These are phyloP conservation scores for Pterobdella sp. DNA, from an alignment of 2,888 invertebrate genomes.

Conservation along the genomic window DNA sequence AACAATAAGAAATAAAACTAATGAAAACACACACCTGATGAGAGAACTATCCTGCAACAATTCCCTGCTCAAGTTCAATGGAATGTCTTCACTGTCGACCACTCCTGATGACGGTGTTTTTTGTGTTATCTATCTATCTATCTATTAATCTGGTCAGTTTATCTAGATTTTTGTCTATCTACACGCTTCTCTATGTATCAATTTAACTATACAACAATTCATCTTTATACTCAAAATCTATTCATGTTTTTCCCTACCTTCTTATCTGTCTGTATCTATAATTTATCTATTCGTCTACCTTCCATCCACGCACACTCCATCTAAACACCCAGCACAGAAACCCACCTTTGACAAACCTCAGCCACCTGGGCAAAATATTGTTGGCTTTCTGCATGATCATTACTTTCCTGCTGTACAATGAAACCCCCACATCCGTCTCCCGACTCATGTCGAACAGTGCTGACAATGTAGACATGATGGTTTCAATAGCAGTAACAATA, in stretches of 20 bases:
- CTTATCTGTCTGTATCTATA: neutral
- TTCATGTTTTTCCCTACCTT: too few relatives aligned
- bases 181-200: neutral
- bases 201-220: neutral
- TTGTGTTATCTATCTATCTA: neutral
- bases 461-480: too few relatives aligned
- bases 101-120: slow-evolving; percentile 59
- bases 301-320: neutral
- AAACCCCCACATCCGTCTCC: slow-evolving; percentile 74
- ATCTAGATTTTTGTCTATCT: neutral
- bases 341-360: slow-evolving; percentile 81
- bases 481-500: too few relatives aligned
- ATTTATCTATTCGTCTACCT: neutral
- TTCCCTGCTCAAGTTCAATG: slow-evolving; percentile 89
- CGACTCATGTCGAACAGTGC: slow-evolving; percentile 76
- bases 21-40: slow-evolving; percentile 56
- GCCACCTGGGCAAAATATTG: slow-evolving; percentile 84
- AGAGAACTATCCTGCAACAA: slow-evolving; percentile 84
- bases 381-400: slow-evolving; percentile 84
- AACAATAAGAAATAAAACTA: too few relatives aligned
- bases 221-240: too few relatives aligned
- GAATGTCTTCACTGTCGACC: slow-evolving; percentile 96
- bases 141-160: neutral
- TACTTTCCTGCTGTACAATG: slow-evolving; percentile 81
- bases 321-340: neutral